Evolutionary conservation across 2,888 invertebrate species (phyloP), one percentile per base, ranked within the genome.

Genomic region (Metalampra italica): DNA sequence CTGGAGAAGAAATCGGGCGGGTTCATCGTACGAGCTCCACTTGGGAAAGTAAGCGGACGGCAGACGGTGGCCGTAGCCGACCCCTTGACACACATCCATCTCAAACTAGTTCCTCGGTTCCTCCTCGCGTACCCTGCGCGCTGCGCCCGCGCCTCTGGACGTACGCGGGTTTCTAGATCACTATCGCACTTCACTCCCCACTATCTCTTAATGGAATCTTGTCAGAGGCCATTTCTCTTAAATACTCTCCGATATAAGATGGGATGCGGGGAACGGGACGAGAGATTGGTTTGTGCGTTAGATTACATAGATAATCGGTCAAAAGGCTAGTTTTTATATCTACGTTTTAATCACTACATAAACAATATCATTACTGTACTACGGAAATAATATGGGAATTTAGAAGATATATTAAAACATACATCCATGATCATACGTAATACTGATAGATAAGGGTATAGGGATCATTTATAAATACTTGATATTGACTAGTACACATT

Each of bases 221-320:
- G 39, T 40, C 45, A 47, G 52, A 49, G 39, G 45, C 41, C 49
- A 46, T 58, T 51, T 59, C 53, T 62, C 49, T 45, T 62, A 44
- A 43, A 49, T 50, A 51, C 12, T 36, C 53, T 57, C 53, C 22
- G 49, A 29, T 46, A 48, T 50, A 39, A 48, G 46, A 47, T 52
- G 60, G 70, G 68, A 68, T 57, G 52, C 62, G 42, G 49, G 75
- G 71, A 71, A 56, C 46, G 59, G 72, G 69, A 62, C 54, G 54
- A 59, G 56, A 65, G 64, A 75, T 72, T 65, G 70, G 66, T 75
- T 75, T 86, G 86, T 86, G 86, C 87, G 84, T 79, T 81, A 83
- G 64, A 82, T 64, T 78, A 82, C 68, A 82, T 85, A 84, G 66
- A 83, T 83, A 83, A 85, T 88, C 87, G 88, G 88, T 87, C 87